Base-by-base conservation (phyloP, 2,888 invertebrate species). In the Salpingus planirostris region DNA sequence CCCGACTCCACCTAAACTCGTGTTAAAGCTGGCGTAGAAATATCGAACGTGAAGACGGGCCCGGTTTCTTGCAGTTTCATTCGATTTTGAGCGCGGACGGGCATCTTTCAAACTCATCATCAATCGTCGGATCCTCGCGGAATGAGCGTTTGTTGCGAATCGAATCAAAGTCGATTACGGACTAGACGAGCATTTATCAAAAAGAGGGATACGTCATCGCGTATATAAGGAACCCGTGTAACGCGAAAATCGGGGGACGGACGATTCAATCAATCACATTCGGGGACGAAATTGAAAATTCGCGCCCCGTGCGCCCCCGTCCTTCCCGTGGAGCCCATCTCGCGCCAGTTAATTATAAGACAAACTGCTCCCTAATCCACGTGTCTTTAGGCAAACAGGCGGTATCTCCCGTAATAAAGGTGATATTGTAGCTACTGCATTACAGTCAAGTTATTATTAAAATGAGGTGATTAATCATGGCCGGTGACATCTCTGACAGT, bases 391-490 rank as follows among this genome's bases (percentile, higher is more conserved):
- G 48, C 50, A 55, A 55, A 54, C 55, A 41, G 40, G 41, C 39
- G 47, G 50, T 49, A 47, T 51, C 52, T 57, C 54, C 53, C 55
- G 54, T 59, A 60, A 61, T 61, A 60, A 61, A 61, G 60, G 60
- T 61, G 61, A 61, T 59, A 60, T 54, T 59, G 55, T 56, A 54
- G 57, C 57, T 54, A 58, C 60, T 58, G 57, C 57, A 60, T 58
- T 54, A 57, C 54, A 54, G 54, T 53, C 55, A 60, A 57, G 64
- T 64, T 65, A 65, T 65, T 65, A 65, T 65, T 65, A 65, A 65
- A 65, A 65, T 65, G 61, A 63, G 64, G 60, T 55, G 61, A 65
- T 65, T 65, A 65, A 65, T 65, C 65, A 65, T 59, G 42, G n/a
- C 32, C 50, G 54, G 60, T 60, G 64, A 64, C 62, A 60, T 60